Conservation (phyloP, 2,113 vertebrate genomes). For the Misgurnus anguillicaudatus region DNA sequence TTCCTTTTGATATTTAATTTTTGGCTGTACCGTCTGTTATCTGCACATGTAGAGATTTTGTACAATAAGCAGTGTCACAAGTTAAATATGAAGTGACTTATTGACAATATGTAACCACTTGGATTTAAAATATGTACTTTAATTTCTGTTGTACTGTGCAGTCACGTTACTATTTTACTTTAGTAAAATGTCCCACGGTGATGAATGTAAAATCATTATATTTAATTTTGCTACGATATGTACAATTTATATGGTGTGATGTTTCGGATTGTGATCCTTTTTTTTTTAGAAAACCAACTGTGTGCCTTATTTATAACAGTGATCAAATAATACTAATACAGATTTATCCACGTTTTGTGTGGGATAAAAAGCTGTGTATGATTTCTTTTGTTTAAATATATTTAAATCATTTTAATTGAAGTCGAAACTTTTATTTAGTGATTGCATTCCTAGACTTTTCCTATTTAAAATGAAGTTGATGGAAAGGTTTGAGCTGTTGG, state of each 20-base stretch:
- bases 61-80: no score
- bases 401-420: not conserved
- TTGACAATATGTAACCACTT: not conserved
- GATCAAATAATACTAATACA: not conserved
- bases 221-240: not conserved
- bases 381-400: not conserved
- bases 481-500: not conserved
- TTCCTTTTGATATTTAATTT: not conserved
- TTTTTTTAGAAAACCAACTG: not conserved
- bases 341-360: not conserved
- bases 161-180: not conserved
- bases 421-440: not conserved
- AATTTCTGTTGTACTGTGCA: not conserved
- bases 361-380: no score
- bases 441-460: not conserved
- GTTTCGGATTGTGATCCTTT: not conserved
- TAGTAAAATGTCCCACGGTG: not conserved
- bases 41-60: not conserved
- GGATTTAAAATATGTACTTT: not conserved
- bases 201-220: not conserved
- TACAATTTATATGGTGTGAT: not conserved
- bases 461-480: not conserved
- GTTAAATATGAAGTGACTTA: no score
- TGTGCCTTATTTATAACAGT: not conserved
- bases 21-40: not conserved